A percentile compares a stretch with the other conserved stretches of the same genome.
phyloP scores from a whole-genome alignment of 2,113 vertebrate species.

The Phocoena phocoena region DNA sequence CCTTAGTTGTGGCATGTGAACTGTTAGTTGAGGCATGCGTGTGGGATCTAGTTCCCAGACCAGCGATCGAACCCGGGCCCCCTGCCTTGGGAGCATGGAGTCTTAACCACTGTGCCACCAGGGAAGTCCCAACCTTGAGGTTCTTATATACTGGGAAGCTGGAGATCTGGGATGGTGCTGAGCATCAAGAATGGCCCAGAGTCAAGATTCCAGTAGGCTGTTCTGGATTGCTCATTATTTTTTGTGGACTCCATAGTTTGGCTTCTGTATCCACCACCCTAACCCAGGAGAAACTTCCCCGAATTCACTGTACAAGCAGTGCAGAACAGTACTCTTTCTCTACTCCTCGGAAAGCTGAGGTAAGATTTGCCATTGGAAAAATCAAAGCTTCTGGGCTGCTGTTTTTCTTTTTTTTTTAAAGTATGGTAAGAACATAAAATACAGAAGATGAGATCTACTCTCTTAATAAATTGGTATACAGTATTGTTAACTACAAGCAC shows the following conservation, averaged over 20 bases:
- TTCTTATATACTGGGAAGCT: not conserved
- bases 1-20: no score
- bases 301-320: not conserved
- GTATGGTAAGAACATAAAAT: not conserved
- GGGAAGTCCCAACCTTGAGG: not conserved
- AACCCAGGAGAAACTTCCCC: not conserved
- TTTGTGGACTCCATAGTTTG: conserved; percentile 11
- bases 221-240: conserved; percentile 32
- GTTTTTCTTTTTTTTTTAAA: not conserved
- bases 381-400: not conserved
- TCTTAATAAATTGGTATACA: not conserved
- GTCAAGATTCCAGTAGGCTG: conserved; percentile 2
- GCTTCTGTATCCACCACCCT: not conserved
- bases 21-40: no score
- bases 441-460: not conserved
- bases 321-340: rapidly evolving
- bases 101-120: no score
- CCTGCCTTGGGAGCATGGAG: no score
- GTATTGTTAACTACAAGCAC: not conserved
- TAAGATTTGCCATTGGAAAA: not conserved
- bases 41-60: no score
- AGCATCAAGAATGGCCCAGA: not conserved
- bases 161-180: not conserved
- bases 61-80: no score
- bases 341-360: rapidly evolving